Evolutionary conservation across 2,888 invertebrate genomes (phyloP).

Genomic region (Leptinotarsa peninsularis): DNA sequence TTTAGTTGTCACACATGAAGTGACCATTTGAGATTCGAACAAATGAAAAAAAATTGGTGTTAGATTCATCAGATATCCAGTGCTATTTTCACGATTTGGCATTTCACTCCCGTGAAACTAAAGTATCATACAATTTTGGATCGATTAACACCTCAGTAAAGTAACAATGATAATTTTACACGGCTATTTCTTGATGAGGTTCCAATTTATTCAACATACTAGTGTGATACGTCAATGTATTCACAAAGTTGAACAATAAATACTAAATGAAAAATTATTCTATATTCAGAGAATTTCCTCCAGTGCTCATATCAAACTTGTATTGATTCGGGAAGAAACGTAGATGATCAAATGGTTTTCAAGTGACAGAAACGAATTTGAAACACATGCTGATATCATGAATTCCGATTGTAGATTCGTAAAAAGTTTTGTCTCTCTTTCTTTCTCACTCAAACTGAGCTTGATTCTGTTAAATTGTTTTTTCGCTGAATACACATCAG

Average conservation of each 20-base stretch:
- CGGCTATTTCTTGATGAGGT: constrained; percentile 12
- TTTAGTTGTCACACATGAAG: no score
- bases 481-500: background rate
- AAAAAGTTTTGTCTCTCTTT: no score
- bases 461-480: background rate
- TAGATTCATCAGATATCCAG: background rate
- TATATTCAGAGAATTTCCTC: no score
- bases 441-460: background rate
- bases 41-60: background rate
- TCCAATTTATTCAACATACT: background rate
- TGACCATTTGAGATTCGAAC: background rate
- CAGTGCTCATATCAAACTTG: no score
- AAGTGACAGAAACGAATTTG: no score
- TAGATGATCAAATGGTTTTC: no score
- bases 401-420: no score
- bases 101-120: background rate
- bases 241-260: no score
- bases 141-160: constrained; percentile 13
- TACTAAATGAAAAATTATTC: no score
- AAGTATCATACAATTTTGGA: background rate
- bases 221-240: no score
- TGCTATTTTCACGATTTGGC: background rate
- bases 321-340: no score
- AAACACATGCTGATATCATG: no score
- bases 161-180: constrained; percentile 17